A percentile compares a stretch with the other conserved stretches of the same genome.
Conservation (phyloP, 2,888 invertebrate species). For the Chaetogeoica ovagalla region DNA sequence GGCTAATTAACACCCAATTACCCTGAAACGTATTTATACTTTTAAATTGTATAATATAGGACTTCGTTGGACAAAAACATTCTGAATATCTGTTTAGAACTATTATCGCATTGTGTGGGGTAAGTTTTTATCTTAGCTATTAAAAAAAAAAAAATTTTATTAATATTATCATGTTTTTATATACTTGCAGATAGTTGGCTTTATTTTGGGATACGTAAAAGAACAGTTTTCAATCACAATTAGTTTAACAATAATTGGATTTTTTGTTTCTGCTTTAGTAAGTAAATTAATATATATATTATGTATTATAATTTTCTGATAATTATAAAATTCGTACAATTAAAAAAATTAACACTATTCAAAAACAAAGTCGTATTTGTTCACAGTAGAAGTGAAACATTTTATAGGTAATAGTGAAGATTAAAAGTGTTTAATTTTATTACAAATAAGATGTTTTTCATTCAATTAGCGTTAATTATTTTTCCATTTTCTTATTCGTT, state of each 20-base stretch:
- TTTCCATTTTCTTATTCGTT: too few relatives aligned
- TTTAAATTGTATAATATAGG: constrained; percentile 62
- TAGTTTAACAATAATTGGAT: constrained; percentile 88
- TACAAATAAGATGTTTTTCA: too few relatives aligned
- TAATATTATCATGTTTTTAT: constrained; percentile 19
- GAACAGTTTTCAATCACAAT: constrained; percentile 96
- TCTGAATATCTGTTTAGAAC: constrained; percentile 88
- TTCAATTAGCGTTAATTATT: too few relatives aligned
- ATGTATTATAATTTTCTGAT: neutral
- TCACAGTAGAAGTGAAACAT: too few relatives aligned
- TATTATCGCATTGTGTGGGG: constrained; percentile 87
- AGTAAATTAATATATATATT: constrained; percentile 58
- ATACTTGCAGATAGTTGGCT: constrained; percentile 71
- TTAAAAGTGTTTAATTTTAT: too few relatives aligned
- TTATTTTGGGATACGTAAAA: constrained; percentile 89
- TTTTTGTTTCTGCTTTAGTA: constrained; percentile 81
- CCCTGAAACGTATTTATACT: neutral
- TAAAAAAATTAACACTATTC: too few relatives aligned
- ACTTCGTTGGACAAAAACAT: constrained; percentile 86
- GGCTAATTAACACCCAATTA: too few relatives aligned
- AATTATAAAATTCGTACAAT: neutral
- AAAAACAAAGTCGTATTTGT: too few relatives aligned
- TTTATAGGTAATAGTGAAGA: too few relatives aligned
- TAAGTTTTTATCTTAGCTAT: constrained; percentile 59
- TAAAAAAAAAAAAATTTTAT: neutral